Evolutionary conservation across 1,140 invertebrate species (phyloP).

Genomic region (Aphaenogaster rudis): DNA sequence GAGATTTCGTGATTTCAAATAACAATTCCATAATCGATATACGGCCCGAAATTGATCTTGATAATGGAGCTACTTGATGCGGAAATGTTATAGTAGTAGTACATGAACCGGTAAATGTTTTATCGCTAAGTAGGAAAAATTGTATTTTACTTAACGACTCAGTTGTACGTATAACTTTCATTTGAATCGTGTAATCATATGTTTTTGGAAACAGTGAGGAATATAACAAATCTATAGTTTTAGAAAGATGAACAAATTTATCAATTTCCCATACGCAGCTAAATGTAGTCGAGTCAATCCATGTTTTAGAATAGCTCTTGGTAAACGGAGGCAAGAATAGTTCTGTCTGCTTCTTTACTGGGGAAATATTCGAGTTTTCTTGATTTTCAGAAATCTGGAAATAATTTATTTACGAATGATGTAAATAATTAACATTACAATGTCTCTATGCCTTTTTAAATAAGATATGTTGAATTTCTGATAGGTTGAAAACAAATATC

Average conservation of each 20-base stretch:
- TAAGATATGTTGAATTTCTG: no score
- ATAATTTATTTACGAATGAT: background rate
- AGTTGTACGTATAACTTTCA: background rate
- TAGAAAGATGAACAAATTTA: background rate
- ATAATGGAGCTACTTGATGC: background rate
- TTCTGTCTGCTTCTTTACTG: background rate
- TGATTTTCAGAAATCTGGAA: background rate
- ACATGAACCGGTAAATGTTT: background rate
- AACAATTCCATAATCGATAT: background rate
- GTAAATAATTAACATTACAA: background rate
- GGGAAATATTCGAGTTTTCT: background rate
- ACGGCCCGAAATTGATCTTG: background rate
- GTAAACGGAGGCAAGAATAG: background rate
- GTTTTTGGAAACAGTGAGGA: background rate
- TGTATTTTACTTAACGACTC: no score
- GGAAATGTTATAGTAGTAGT: background rate
- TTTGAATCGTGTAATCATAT: background rate
- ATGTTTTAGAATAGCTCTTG: background rate
- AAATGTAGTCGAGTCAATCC: background rate
- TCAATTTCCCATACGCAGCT: background rate
- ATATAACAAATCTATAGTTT: background rate
- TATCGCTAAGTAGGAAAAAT: background rate
- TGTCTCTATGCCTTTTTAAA: no score
- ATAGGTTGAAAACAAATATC: no score
- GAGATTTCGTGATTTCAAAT: background rate